Evolutionary conservation across 2,113 vertebrate species (phyloP).

Genomic region (Centropus bengalensis): DNA sequence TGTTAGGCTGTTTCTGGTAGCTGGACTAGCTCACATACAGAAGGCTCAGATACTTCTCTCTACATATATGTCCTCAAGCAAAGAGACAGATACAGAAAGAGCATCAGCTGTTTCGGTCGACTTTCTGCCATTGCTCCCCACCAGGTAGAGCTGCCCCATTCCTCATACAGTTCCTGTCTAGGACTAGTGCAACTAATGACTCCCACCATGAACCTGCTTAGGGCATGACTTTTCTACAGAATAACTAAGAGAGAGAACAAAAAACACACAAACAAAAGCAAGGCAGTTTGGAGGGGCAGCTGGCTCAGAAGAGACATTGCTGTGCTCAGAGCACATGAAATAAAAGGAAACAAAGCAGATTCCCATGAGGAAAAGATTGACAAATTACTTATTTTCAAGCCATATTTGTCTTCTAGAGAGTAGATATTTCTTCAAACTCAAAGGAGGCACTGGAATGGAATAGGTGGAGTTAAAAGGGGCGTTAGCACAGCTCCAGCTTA

Average conservation of each 20-base stretch:
- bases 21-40: background rate
- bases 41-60: background rate
- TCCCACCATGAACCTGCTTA: background rate
- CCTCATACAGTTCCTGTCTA: background rate
- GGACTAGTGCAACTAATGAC: background rate
- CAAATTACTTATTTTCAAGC: background rate
- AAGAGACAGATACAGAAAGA: background rate
- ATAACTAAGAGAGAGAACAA: background rate
- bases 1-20: background rate
- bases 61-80: background rate
- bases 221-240: background rate
- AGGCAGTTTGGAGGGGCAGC: background rate
- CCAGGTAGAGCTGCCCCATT: background rate
- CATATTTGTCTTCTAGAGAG: background rate
- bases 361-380: background rate
- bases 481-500: background rate
- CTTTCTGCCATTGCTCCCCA: background rate
- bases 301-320: background rate
- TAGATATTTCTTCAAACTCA: background rate
- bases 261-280: background rate
- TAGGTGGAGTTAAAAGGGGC: background rate
- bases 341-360: background rate
- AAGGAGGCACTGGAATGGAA: background rate
- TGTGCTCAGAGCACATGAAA: background rate
- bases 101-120: background rate